Evolutionary conservation across 1,140 invertebrate genomes (phyloP).

Genomic region (Hydropsyche tenuis): DNA sequence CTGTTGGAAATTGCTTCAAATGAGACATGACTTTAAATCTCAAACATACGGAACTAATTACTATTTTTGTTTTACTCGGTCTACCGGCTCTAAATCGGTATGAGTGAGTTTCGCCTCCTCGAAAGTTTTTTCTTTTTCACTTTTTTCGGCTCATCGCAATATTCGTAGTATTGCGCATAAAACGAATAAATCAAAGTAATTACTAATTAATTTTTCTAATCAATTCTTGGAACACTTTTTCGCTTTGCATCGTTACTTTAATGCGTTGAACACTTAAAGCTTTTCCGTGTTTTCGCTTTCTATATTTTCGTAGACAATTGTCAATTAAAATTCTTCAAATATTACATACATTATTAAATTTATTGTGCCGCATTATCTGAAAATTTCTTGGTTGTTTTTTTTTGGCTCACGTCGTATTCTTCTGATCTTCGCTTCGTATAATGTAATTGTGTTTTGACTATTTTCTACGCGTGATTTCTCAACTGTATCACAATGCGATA

Average conservation of each 20-base stretch:
- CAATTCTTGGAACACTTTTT: too few relatives aligned
- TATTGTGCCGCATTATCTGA: too few relatives aligned
- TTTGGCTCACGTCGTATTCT: not conserved
- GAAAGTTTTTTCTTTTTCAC: slow-evolving; percentile 6
- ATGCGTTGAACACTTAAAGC: too few relatives aligned
- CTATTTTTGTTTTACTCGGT: slow-evolving; percentile 34
- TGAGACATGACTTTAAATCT: slow-evolving; percentile 46
- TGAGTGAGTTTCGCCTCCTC: not conserved
- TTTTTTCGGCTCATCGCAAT: not conserved
- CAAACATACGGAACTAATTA: slow-evolving; percentile 49
- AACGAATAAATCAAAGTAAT: too few relatives aligned
- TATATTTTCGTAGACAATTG: not conserved
- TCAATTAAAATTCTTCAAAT: not conserved
- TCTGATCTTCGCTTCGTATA: not conserved
- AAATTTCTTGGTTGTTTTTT: not conserved
- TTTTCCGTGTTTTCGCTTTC: not conserved
- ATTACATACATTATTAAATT: too few relatives aligned
- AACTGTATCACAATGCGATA: slow-evolving; percentile 23
- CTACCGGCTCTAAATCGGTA: slow-evolving; percentile 4
- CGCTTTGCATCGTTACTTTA: too few relatives aligned
- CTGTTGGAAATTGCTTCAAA: slow-evolving; percentile 46
- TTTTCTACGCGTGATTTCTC: slow-evolving; percentile 10
- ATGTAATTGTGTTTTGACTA: slow-evolving; percentile 8
- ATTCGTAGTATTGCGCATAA: too few relatives aligned
- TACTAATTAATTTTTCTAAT: too few relatives aligned